Percentiles rank a stretch among this genome's conserved stretches.
Evolutionary conservation across 1,140 invertebrate species (phyloP).

Genomic region (Nylanderia fulva): DNA sequence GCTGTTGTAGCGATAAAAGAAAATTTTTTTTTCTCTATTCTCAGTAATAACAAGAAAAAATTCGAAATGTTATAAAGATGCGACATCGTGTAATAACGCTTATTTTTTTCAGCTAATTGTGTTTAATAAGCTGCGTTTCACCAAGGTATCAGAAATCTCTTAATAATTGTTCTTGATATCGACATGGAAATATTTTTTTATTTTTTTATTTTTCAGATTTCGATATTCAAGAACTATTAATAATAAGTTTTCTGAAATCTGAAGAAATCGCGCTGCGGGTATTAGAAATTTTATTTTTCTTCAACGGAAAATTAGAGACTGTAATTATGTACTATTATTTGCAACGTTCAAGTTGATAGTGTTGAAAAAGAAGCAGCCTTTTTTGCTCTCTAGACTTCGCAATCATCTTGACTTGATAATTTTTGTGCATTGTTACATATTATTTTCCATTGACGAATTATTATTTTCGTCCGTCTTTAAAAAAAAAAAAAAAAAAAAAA

Average conservation of each 20-base stretch:
- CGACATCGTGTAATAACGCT: not conserved
- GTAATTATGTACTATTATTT: not conserved
- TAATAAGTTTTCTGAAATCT: not conserved
- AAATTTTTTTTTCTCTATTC: not conserved
- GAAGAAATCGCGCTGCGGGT: not conserved
- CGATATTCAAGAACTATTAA: slow-evolving; percentile 1
- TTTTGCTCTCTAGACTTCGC: not conserved
- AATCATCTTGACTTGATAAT: not conserved
- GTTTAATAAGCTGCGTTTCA: not conserved
- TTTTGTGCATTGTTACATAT: not conserved
- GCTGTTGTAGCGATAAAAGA: not conserved
- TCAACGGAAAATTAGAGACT: not conserved
- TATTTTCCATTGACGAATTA: not conserved
- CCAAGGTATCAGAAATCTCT: not conserved
- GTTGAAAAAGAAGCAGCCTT: not conserved
- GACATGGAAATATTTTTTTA: not conserved
- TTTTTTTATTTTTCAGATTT: no score
- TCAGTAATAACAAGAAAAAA: not conserved
- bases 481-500: slow-evolving; percentile 40
- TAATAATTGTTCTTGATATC: not conserved
- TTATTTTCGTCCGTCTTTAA: not conserved
- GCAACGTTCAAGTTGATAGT: not conserved
- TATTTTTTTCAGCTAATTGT: not conserved
- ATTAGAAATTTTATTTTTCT: not conserved
- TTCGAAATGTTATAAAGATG: not conserved